These are phyloP conservation scores for Mactra quadrangularis DNA, from an alignment of 1,140 invertebrate genomes.

Conservation along the genomic window DNA sequence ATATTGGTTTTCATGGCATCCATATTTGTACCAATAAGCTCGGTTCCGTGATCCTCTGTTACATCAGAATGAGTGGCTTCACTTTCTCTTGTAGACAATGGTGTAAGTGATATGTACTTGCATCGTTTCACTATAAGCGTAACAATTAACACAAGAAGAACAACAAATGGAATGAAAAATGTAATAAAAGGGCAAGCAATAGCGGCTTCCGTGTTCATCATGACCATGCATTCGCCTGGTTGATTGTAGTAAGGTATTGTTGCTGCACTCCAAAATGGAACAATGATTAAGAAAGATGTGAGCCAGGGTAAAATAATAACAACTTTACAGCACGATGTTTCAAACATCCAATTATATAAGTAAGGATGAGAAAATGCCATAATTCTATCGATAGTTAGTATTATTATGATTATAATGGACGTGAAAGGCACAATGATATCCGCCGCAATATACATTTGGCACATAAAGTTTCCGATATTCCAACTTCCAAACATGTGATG, in stretches of 20 bases:
- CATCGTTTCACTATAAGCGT: neutral
- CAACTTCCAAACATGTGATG: constrained; percentile 30
- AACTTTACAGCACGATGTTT: constrained; percentile 17
- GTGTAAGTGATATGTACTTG: neutral
- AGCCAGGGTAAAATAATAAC: constrained; percentile 41
- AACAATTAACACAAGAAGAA: neutral
- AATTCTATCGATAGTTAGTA: constrained; percentile 28
- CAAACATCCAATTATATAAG: constrained; percentile 42
- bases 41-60: neutral
- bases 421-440: constrained; percentile 42
- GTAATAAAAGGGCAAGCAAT: constrained; percentile 48
- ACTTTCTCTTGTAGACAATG: neutral
- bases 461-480: constrained; percentile 35
- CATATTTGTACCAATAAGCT: neutral
- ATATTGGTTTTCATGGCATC: neutral
- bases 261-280: constrained; percentile 54
- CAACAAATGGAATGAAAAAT: constrained; percentile 33
- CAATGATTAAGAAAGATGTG: constrained; percentile 1
- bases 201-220: constrained; percentile 23
- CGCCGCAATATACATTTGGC: constrained; percentile 23
- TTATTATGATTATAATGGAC: constrained; percentile 14
- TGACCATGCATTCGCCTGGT: constrained; percentile 25
- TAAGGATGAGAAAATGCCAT: constrained; percentile 15
- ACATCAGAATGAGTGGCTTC: neutral
- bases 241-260: constrained; percentile 22